phyloP scores from a whole-genome alignment of 2,113 vertebrate genomes.

The Regulus satrapa region DNA sequence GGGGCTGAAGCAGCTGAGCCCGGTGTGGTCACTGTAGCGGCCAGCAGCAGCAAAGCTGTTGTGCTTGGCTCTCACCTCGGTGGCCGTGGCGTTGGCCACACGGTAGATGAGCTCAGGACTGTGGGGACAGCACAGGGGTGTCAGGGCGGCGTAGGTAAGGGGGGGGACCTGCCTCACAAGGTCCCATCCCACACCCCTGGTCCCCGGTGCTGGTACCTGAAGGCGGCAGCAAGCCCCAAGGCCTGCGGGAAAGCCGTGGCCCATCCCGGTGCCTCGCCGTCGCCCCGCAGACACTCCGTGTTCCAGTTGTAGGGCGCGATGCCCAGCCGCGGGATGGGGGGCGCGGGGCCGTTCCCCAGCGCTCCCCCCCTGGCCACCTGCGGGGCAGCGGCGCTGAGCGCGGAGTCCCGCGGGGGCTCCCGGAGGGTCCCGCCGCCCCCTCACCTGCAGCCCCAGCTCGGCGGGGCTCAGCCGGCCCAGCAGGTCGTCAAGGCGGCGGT shows the following conservation, averaged over 20 bases:
- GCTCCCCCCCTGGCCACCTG: conserved; percentile 58
- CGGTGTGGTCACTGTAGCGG: conserved; percentile 59
- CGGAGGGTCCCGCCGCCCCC: neutral
- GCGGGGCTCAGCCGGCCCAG: conserved; percentile 34
- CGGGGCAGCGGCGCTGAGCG: neutral
- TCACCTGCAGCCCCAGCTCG: conserved; percentile 66
- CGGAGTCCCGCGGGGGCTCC: neutral
- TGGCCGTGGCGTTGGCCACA: conserved; percentile 24
- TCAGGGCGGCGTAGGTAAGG: accelerated
- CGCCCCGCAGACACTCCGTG: conserved; percentile 65
- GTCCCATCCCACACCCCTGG: neutral
- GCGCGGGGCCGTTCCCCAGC: conserved; percentile 59
- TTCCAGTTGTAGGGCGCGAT: conserved; percentile 67
- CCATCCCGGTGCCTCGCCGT: conserved; percentile 46
- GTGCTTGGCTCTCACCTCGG: conserved; percentile 53
- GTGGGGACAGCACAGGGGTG: neutral
- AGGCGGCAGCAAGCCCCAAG: conserved; percentile 3
- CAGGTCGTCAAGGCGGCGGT: conserved; percentile 44
- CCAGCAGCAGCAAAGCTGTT: conserved; percentile 29
- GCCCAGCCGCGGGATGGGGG: conserved; percentile 53
- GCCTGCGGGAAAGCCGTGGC: conserved; percentile 45
- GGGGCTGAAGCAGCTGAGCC: conserved; percentile 71
- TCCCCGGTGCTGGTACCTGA: neutral
- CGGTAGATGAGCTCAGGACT: conserved; percentile 25
- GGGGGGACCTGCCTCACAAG: neutral